Base-by-base conservation (phyloP, 2,797 vertebrate species). In the Decapterus maruadsi region DNA sequence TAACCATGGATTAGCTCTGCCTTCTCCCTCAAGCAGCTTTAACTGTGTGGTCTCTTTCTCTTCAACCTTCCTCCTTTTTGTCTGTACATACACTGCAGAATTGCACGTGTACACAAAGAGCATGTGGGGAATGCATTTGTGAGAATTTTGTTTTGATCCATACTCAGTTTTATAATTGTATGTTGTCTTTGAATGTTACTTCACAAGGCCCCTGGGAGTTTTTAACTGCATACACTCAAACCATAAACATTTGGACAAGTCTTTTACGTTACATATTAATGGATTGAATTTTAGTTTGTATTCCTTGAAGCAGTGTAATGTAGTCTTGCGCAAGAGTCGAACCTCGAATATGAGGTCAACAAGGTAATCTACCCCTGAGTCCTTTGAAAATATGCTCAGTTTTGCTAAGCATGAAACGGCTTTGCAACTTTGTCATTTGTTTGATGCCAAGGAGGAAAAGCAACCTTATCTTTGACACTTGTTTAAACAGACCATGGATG, bases 1-100 rank as follows among this genome's bases (percentile, higher is more conserved):
- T 90, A 91, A 91, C 88, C 61, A 57, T 46, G 91, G 90, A 92
- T 94, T 92, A 92, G 78, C 86, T 77, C 64, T 77, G 84, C 82
- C 73, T 87, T 84, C 68, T 82, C 87, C 89, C 87, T 81, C 79
- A 54, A 75, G 87, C 85, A 45, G 75, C 75, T 89, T 83, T 85
- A 19, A 75, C 72, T 87, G 88, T 89, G 89, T 91, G 89, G 88
- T 85, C 89, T 84, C 81, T 88, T 65, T 81, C 75, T 89, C 82
- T 78, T 81, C 77, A 72, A 40, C 81, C 69, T 75, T 62, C 48
- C 62, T 60, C 45, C 74, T 64, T 77, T 58, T 77, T 85, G 58
- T 83, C 62, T 75, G 45, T 55, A 42, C 19, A 34, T 8, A 73
- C 16, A 16, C 60, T 56, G 45, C 58, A 67, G 45, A 77, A 75